Evolutionary conservation across 2,113 vertebrate species (phyloP), one percentile per base, ranked within the genome.

Genomic region (Corythoichthys intestinalis): DNA sequence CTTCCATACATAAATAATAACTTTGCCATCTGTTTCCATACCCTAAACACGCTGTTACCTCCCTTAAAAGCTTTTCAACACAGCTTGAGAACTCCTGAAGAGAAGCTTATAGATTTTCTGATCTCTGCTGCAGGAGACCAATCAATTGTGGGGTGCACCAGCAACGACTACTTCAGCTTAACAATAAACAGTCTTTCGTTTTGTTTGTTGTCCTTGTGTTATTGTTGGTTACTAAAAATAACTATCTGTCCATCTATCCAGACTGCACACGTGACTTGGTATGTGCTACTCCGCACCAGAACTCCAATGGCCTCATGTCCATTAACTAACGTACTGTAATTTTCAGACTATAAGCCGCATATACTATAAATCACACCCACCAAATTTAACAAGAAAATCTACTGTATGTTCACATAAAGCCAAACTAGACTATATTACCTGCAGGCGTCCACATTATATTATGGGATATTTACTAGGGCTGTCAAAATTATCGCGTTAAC

Each of bases 21-120:
- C 67, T 71, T 6, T 71, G 75, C 80, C 84, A 86, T 77, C 69
- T 85, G 81, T 85, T 84, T 85, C 75, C 77, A 73, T 82, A 76
- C 69, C 71, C 79, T 62, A 77, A 82, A 82, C 77, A 73, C 69
- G 69, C 84, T 80, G 74, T 86, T 82, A 81, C 73, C 82, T 69
- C 84, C 53, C 77, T 76, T 65, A 63, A 66, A 35, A 53, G 64
- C 66, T 72, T 74, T 81, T 76, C 41, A 83, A 86, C 70, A 62
- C 65, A 76, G 65, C 49, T 14, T 44, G 66, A 72, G 75, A 58
- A 67, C 71, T 80, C 71, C 72, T 71, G 77, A 69, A 78, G 69
- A 78, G 58, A 57, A 67, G 71, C 63, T n/a, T 70, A 52, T 68
- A 78, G 65, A 73, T 56, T 28, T 56, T 34, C 53, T 58, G 74